Base-by-base conservation (phyloP, 2,113 vertebrate genomes). In the Pagrus major region DNA sequence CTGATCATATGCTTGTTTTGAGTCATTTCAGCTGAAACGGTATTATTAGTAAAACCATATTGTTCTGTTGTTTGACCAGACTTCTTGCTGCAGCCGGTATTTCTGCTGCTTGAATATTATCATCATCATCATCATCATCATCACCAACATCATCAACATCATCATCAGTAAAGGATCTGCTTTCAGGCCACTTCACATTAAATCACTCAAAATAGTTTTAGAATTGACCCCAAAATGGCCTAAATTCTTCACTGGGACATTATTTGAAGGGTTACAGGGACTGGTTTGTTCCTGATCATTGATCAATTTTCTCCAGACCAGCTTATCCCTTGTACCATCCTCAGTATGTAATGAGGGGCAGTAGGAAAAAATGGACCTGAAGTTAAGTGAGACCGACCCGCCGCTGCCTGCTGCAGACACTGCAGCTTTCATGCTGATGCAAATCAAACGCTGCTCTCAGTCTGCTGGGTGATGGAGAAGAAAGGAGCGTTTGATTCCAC, bases 371-470 rank as follows among this genome's bases (percentile, higher is more conserved):
- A 82, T 37, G 58, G 68, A 47, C 63, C 69, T 39, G 46, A 39
- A 65, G 31, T 23, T 18, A 41, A 80, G 56, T 66, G 65, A 51
- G 68, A 76, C 51, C 37, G 80, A 76, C 76, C 60, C 14, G 61
- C 71, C 31, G 80, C 69, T 71, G 81, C 76, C 79, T 60, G 84
- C 74, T 25, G 54, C 73, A 46, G 71, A 90, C 87, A 85, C 88
- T 78, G 78, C 71, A 59, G 73, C 86, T 86, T 86, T 91, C 85
- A 92, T 47, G 59, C 77, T 25, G 70, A 91, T 88, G 83, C 81
- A 78, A 92, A 90, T 93, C 51, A 77, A 76, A 60, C 31, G 20
- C 78, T 52, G 79, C 47, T 46, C 76, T 41, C 65, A 15, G 21
- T 73, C 80, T 89, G 86, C 77, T 82, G 72, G 83, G 70, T 6